Conservation (phyloP, 2,888 invertebrate genomes). For the Aphodius sticticus region DNA sequence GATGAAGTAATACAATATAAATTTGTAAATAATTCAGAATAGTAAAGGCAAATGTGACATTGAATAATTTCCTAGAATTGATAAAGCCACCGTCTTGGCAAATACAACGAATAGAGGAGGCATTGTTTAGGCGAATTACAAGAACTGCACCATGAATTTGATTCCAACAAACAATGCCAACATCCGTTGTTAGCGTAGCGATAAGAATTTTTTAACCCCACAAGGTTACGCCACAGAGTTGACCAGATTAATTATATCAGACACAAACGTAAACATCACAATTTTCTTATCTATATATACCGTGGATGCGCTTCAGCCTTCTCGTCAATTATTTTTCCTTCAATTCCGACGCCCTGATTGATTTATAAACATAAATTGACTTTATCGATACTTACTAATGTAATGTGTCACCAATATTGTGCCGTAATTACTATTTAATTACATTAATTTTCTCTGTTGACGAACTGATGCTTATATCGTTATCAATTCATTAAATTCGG, state of each 20-base stretch:
- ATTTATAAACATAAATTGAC: too few species aligned
- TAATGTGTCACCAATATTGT: too few species aligned
- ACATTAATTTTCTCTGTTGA: too few species aligned
- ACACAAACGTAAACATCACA: neutral
- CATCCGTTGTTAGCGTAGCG: neutral
- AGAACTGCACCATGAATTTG: neutral
- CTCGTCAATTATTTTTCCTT: too few species aligned
- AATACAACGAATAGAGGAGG: neutral
- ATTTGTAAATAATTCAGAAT: neutral
- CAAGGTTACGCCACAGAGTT: neutral
- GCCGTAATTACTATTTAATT: too few species aligned
- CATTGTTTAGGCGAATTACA: neutral
- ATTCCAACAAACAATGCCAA: neutral
- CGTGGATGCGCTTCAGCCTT: too few species aligned
- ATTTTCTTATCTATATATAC: too few species aligned
- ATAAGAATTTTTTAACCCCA: neutral
- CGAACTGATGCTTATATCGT: too few species aligned
- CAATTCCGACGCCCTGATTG: too few species aligned
- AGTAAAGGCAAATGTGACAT: neutral
- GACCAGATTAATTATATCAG: neutral
- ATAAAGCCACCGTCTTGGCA: neutral
- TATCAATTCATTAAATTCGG: too few species aligned
- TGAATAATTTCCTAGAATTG: neutral
- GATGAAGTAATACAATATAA: neutral
- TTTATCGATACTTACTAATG: too few species aligned